phyloP scores from a whole-genome alignment of 1,140 invertebrate species.

The Gonatopus flavifemur region DNA sequence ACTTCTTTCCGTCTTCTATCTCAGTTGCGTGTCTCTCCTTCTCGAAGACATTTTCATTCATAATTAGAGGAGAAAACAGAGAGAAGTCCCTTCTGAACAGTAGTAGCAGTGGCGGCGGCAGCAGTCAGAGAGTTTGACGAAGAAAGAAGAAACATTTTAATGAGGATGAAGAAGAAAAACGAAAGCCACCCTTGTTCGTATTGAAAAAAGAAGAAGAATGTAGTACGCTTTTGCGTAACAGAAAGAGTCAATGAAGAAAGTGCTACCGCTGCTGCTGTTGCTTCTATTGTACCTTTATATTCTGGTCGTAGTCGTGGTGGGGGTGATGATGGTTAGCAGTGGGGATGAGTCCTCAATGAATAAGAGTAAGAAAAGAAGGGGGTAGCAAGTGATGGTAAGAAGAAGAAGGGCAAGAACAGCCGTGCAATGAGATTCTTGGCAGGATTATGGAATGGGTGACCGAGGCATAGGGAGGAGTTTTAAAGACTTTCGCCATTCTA shows the following conservation, averaged over 20 bases:
- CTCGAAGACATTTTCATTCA: constrained; percentile 54
- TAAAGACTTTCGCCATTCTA: constrained; percentile 56
- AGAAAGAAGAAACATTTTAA: constrained; percentile 24
- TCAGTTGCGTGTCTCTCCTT: too few relatives aligned
- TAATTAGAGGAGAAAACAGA: constrained; percentile 56
- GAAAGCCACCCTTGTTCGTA: constrained; percentile 7
- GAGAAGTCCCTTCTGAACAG: constrained; percentile 15
- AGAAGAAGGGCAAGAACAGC: constrained; percentile 8
- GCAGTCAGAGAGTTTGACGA: background rate
- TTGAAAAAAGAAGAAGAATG: constrained; percentile 14
- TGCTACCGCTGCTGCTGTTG: too few relatives aligned
- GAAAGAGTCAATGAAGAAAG: constrained; percentile 61
- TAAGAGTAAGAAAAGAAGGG: constrained; percentile 43
- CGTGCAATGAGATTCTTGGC: constrained; percentile 6
- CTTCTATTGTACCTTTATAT: too few relatives aligned
- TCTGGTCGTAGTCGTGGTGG: constrained; percentile 14
- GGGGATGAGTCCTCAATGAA: constrained; percentile 54
- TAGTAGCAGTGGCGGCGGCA: background rate
- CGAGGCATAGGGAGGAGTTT: constrained; percentile 46
- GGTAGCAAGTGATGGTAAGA: constrained; percentile 23
- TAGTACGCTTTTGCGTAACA: constrained; percentile 55
- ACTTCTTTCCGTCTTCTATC: too few relatives aligned
- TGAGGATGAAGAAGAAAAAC: background rate
- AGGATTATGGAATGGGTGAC: constrained; percentile 8
- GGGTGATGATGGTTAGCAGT: too few relatives aligned